Evolutionary conservation across 2,888 invertebrate species (phyloP).

Genomic region (Drosophila anomalipes): DNA sequence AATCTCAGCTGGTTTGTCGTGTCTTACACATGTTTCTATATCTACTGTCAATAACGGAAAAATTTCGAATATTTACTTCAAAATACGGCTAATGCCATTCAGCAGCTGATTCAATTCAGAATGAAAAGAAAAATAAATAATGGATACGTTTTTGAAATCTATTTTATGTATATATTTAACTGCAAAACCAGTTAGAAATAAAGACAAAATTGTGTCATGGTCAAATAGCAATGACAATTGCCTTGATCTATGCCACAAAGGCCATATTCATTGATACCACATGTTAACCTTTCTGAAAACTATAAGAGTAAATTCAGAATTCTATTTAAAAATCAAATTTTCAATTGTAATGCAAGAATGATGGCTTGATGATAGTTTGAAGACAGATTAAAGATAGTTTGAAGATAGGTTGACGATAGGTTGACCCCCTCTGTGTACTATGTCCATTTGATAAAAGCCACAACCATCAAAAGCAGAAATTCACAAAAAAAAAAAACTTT

Average conservation of each 20-base stretch:
- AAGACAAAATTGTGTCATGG: neutral
- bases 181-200: neutral
- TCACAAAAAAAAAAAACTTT: neutral
- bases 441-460: neutral
- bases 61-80: neutral
- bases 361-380: neutral
- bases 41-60: neutral
- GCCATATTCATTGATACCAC: neutral
- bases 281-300: neutral
- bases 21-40: neutral
- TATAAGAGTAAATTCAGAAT: neutral
- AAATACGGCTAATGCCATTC: neutral
- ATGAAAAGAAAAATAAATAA: neutral
- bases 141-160: neutral
- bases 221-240: neutral
- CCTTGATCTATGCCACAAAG: neutral
- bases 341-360: neutral
- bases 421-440: neutral
- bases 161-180: neutral
- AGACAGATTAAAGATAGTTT: neutral
- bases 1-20: neutral
- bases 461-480: neutral
- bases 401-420: neutral
- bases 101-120: neutral
- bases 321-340: neutral